Base-by-base conservation (phyloP, 2,888 invertebrate genomes). In the Leucoma salicis region DNA sequence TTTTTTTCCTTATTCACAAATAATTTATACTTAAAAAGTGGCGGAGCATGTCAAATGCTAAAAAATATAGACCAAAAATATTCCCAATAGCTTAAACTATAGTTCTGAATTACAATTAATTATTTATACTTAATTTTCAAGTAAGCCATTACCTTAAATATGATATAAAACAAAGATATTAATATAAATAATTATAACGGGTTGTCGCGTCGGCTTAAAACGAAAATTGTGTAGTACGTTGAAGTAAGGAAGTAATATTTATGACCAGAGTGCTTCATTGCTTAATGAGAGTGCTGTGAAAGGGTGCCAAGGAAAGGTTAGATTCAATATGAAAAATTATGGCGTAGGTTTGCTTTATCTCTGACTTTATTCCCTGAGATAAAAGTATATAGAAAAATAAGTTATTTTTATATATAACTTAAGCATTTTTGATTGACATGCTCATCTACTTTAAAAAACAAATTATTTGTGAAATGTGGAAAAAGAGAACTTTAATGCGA, bases 241-340 rank as follows among this genome's bases (percentile, higher is more conserved):
- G 71, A 74, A 24, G 74, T 70, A 81, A 85, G 84, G 82, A 85
- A 88, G 85, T 84, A 80, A 85, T 83, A 90, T 88, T 86, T 87
- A 89, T 81, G 72, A 57, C 46, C 42, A 57, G 48, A 51, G 48
- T 57, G 54, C 60, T 49, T 72, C 72, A 73, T 75, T 74, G 71
- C 57, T 60, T 76, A 82, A 82, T 80, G 74, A 54, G 63, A 44
- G 46, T 35, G 34, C 10, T 27, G 16, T 51, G 51, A 48, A 53
- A 53, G 50, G 54, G 55, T 50, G 47, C 35, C 35, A 45, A 27
- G 5, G 27, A 10, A 31, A 8, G 13, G 11, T 32, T 14, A 21
- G 6, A 21, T 18, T 25, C 33, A 10, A 42, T 37, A 21, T 28
- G 12, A 28, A 18, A 15, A 31, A 13, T 18, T 29, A 29, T 29